These are phyloP conservation scores for Bos taurus DNA, from an alignment of 2,113 vertebrate genomes.

Conservation along the genomic window DNA sequence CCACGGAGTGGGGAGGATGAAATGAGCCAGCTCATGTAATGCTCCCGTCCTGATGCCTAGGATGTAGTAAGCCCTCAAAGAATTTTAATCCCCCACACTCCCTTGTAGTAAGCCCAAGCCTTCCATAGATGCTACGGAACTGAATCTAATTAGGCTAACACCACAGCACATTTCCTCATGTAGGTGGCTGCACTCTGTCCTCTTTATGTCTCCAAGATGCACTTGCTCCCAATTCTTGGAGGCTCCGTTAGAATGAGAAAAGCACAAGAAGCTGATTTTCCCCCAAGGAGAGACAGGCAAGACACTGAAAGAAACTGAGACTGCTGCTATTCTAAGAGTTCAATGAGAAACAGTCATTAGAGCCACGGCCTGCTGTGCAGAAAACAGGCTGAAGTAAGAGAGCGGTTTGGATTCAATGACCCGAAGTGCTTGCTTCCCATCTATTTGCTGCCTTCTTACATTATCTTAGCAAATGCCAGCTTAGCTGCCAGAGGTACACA, in stretches of 20 bases:
- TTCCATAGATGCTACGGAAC: neutral
- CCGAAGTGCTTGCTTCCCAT: slow-evolving; percentile 40
- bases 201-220: neutral
- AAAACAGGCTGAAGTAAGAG: slow-evolving; percentile 68
- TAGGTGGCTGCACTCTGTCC: neutral
- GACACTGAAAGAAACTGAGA: slow-evolving; percentile 54
- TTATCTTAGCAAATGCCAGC: slow-evolving; percentile 18
- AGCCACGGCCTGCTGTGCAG: slow-evolving; percentile 69
- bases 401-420: slow-evolving; percentile 56
- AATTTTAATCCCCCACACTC: neutral
- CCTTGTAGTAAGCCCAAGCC: neutral
- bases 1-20: neutral
- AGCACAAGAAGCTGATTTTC: slow-evolving; percentile 50
- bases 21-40: neutral
- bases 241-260: slow-evolving; percentile 59
- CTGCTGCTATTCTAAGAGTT: slow-evolving; percentile 67
- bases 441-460: neutral
- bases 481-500: neutral
- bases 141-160: neutral
- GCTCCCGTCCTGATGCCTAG: neutral
- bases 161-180: neutral
- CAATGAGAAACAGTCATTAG: slow-evolving; percentile 70
- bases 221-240: slow-evolving; percentile 4
- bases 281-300: slow-evolving; percentile 52
- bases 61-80: neutral